Base-by-base conservation (phyloP, 2,888 invertebrate species). In the Ferrisia virgata region DNA sequence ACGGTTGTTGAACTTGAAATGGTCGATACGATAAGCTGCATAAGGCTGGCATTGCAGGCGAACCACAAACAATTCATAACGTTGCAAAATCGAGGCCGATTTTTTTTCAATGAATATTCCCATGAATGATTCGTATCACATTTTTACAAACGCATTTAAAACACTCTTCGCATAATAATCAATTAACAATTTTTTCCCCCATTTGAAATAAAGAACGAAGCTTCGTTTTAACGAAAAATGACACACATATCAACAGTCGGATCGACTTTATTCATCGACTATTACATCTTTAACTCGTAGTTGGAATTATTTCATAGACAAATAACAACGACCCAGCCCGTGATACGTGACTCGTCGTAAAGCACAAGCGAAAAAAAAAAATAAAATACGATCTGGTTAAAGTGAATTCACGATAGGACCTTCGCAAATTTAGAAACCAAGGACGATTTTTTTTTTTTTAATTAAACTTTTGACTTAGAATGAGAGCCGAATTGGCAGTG, bases 401-500 rank as follows among this genome's bases (percentile, higher is more conserved):
- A 25, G 58, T 25, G 11, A 11, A 64, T 64, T 64, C 25, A 64
- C 11, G 58, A 64, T 28, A 13, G 28, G 3, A 13, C 58, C 58
- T 28, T 64, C 58, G 28, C 28, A 28, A 64, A 64, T 64, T 64
- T 64, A 64, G 58, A 64, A 64, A 72, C 18, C 72, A 36, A 72
- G 72, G 72, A 72, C 72, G 72, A 72, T 28, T 64, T 64, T 36
- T 72, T n/a, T n/a, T 47, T 6, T 58, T 72, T 72, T 33, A 72
- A 72, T 36, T 72, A 72, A 72, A 72, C 72, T 72, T 72, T 72
- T 36, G 72, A 33, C 72, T 72, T 72, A 33, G 72, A 72, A 33
- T 72, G 72, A 33, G n/a, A 72, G 33, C 72, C 72, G 72, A 72
- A 72, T 72, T 72, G 72, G 72, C 33, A 72, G 72, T 36, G 72